These are phyloP conservation scores for Neopelma chrysocephalum DNA, from an alignment of 2,797 vertebrate species.

Conservation along the genomic window DNA sequence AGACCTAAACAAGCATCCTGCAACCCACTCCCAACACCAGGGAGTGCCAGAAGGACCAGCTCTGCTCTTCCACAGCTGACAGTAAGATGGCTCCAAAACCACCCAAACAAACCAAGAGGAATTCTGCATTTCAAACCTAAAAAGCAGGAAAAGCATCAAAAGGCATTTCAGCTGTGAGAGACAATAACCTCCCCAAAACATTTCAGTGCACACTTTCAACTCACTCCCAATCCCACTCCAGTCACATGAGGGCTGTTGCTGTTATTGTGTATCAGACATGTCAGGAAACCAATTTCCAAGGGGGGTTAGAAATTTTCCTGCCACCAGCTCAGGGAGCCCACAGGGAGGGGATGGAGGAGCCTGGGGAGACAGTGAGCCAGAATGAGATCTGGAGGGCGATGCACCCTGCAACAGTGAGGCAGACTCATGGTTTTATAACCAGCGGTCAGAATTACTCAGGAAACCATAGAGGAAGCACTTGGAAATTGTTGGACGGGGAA, in stretches of 20 bases:
- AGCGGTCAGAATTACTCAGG: background rate
- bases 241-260: background rate
- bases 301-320: slow-evolving; percentile 56
- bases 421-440: background rate
- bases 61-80: background rate
- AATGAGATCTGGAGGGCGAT: background rate
- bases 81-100: background rate
- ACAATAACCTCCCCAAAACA: slow-evolving; percentile 63
- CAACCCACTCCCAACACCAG: background rate
- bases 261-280: slow-evolving; percentile 21
- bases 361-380: fast-evolving
- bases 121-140: background rate
- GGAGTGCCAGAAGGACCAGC: background rate
- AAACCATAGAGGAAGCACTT: slow-evolving; percentile 68
- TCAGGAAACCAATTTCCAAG: slow-evolving; percentile 72
- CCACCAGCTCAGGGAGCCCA: slow-evolving; percentile 19
- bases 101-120: background rate
- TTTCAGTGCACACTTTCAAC: slow-evolving; percentile 39
- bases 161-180: slow-evolving; percentile 35
- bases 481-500: slow-evolving; percentile 34
- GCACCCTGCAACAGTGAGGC: background rate
- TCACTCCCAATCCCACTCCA: background rate
- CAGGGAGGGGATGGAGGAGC: background rate
- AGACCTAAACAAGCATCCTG: background rate
- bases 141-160: background rate